Evolutionary conservation across 2,888 invertebrate species (phyloP).

Genomic region (Caenorhabditis sinica): DNA sequence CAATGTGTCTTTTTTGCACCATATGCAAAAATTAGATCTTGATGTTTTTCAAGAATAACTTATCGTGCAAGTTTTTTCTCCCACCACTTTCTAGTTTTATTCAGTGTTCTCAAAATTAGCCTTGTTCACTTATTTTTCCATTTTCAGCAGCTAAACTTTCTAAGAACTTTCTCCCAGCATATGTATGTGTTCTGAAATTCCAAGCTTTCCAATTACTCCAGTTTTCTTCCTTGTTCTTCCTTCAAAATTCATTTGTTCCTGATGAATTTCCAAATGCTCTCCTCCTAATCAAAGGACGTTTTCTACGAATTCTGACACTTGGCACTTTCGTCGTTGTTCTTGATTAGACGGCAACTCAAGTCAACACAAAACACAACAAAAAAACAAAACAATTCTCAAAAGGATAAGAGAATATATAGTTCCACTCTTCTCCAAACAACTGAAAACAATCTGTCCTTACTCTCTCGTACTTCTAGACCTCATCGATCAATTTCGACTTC

Average conservation of each 20-base stretch:
- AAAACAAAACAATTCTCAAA: slow-evolving; percentile 13
- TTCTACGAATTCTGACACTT: slow-evolving; percentile 1
- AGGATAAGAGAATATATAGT: slow-evolving; percentile 2
- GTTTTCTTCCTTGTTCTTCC: neutral
- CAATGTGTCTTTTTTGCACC: too few relatives aligned
- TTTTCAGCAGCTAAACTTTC: neutral
- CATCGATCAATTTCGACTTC: slow-evolving; percentile 17
- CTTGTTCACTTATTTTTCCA: neutral
- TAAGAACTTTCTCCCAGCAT: too few relatives aligned
- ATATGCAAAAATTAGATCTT: too few relatives aligned
- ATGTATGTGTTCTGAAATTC: neutral
- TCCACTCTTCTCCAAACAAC: neutral
- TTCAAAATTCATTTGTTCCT: neutral
- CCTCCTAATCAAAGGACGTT: neutral
- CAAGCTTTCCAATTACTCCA: neutral
- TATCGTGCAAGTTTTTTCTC: too few relatives aligned
- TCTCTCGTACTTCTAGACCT: neutral
- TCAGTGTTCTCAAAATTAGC: too few relatives aligned
- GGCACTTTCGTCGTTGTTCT: slow-evolving; percentile 11
- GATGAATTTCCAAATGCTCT: neutral
- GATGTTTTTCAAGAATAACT: too few relatives aligned
- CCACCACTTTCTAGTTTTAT: too few relatives aligned
- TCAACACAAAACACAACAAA: slow-evolving; percentile 9
- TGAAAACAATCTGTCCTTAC: too few relatives aligned
- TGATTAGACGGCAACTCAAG: neutral